Evolutionary conservation across 2,797 vertebrate genomes (phyloP).

Genomic region (Tapera naevia): DNA sequence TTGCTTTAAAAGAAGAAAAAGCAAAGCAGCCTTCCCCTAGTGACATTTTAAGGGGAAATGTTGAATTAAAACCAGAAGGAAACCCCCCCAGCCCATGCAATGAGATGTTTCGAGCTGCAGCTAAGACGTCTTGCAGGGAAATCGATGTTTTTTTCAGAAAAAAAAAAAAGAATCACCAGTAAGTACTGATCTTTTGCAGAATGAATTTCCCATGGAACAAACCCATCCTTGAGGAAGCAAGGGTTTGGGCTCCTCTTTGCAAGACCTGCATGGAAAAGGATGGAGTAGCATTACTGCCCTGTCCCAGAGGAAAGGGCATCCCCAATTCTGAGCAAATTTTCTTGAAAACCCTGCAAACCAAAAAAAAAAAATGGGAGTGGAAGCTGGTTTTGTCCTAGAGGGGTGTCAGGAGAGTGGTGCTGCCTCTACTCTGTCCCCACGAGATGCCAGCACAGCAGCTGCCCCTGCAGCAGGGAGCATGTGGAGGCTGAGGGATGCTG

Average conservation of each 20-base stretch:
- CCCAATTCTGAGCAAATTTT: neutral
- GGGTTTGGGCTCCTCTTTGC: neutral
- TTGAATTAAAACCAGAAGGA: slow-evolving; percentile 53
- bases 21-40: neutral
- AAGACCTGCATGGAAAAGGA: neutral
- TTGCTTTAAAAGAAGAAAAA: slow-evolving; percentile 5
- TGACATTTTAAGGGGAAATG: slow-evolving; percentile 53
- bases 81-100: neutral
- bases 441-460: neutral
- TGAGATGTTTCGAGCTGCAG: neutral
- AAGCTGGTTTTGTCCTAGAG: neutral
- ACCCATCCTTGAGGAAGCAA: neutral
- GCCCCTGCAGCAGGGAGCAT: neutral
- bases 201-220: neutral
- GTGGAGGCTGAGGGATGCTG: neutral
- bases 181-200: neutral
- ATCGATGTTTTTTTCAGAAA: neutral
- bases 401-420: neutral
- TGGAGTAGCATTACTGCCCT: neutral
- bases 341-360: neutral
- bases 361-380: neutral
- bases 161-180: neutral
- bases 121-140: neutral
- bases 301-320: neutral
- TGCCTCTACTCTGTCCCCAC: neutral